Conservation (phyloP, 2,113 vertebrate species). For the Saimiri boliviensis region DNA sequence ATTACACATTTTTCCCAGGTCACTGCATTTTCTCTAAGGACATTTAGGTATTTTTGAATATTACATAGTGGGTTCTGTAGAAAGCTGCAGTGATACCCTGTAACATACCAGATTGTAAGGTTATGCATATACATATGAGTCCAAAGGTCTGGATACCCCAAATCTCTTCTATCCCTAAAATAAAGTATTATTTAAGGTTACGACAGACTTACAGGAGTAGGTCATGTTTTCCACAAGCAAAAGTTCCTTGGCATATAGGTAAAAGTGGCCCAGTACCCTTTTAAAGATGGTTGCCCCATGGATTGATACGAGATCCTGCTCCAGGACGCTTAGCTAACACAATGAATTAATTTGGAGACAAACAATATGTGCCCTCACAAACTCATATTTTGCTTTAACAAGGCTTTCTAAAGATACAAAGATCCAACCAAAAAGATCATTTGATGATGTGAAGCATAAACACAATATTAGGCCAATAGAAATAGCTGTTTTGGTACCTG, state of each 20-base stretch:
- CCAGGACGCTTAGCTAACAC: neutral
- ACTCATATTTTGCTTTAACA: neutral
- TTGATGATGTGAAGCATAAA: neutral
- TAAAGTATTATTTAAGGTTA: neutral
- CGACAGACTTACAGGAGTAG: neutral
- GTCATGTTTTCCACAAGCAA: neutral
- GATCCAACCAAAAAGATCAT: neutral
- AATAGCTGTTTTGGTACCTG: neutral
- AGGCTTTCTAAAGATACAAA: neutral
- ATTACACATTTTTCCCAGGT: neutral
- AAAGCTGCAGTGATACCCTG: neutral
- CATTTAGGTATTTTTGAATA: neutral
- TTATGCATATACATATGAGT: neutral
- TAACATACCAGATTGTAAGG: neutral
- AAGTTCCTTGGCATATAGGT: neutral
- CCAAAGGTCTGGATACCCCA: neutral
- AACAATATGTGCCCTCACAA: neutral
- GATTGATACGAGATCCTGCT: neutral
- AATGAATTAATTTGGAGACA: neutral
- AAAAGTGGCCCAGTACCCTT: neutral
- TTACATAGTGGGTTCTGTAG: neutral
- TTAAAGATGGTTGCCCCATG: neutral
- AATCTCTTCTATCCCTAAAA: neutral
- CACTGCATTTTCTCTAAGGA: neutral
- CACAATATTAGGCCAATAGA: neutral